Evolutionary conservation across 2,888 invertebrate genomes (phyloP), one percentile per base, ranked within the genome.

Genomic region (Corythucha ciliata): DNA sequence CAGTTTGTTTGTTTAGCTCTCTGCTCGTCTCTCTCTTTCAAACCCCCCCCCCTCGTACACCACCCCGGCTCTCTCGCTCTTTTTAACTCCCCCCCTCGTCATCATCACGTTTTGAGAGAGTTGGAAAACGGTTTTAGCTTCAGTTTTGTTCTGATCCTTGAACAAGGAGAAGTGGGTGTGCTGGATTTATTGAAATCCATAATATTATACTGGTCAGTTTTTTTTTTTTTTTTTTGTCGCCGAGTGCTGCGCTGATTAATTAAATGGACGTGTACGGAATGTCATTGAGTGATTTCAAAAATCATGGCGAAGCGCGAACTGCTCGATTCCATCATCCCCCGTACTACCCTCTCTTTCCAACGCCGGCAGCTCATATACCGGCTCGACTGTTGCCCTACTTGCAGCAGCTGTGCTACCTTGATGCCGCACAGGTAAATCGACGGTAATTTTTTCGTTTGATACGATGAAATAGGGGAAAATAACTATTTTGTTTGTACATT

Each of bases 1-100:
- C 57, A 57, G 57, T 56, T 52, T 56, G 57, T 57, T 55, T 57
- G 57, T 57, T 54, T 55, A 52, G 58, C 53, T 48, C 53, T 53
- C 47, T 50, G 39, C 51, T 45, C 51, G 46, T 39, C 48, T 18
- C 53, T 44, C 29, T 50, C 52, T 49, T 12, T 27, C 54, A 50
- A 46, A 34, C 55, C 51, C 52, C 41, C 52, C 39, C 27, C 41
- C 48, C 12, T 3, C 24, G 32, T 44, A 1, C 29, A 39, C 10
- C 42, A 37, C 52, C 22, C 49, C 10, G 37, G 37, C 40, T 42
- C 52, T 47, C 48, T 53, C 44, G 32, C 39, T 52, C 37, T 42
- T 42, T 5, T 5, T 27, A 21, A 12, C 26, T 7, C 27, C 44
- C 26, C 36, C 46, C 26, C 41, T 25, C 44, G 29, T 27, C 27